Evolutionary conservation across 1,140 invertebrate species (phyloP), one percentile per base, ranked within the genome.

Genomic region (Zophobas atratus): DNA sequence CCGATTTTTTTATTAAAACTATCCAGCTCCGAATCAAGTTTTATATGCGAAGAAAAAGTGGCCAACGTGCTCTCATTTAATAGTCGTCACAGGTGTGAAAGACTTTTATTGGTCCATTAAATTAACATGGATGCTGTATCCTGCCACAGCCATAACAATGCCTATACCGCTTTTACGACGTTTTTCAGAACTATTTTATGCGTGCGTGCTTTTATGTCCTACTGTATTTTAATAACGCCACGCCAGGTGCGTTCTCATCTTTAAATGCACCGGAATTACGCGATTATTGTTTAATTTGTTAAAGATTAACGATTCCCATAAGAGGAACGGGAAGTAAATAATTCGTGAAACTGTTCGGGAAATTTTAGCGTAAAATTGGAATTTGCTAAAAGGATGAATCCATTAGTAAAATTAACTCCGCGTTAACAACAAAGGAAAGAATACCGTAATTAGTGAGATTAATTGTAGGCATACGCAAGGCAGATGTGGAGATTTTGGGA

Each of bases 91-190:
- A 67, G 60, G 60, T 67, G 60, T 67, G 60, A 67, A 67, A 67
- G 60, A 67, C 60, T 67, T 67, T 67, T 67, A 67, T 67, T 67
- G 39, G 60, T 67, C 39, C 60, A 67, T 67, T 67, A 67, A 67
- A 67, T 67, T 67, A 67, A 67, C 60, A 67, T 67, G 60, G 60
- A 33, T 43, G 60, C 39, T 67, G 60, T 67, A 32, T 67, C 20
- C 39, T 41, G 39, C 39, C 60, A 67, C 60, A 41, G 39, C 60
- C 39, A 43, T 67, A 67, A 67, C 60, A 67, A 67, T 20, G 60
- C 60, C 60, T 51, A 20, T 51, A 20, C 2, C 2, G 49, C 49
- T 67, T 67, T 67, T 67, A 67, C 39, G 60, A 48, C 39, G 39
- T 67, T 67, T 67, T 67, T 67, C 39, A 57, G 55, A 57, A 57